Percentiles rank a stretch among this genome's conserved stretches.
phyloP scores from a whole-genome alignment of 2,888 invertebrate species.

The Laspeyria flexula region DNA sequence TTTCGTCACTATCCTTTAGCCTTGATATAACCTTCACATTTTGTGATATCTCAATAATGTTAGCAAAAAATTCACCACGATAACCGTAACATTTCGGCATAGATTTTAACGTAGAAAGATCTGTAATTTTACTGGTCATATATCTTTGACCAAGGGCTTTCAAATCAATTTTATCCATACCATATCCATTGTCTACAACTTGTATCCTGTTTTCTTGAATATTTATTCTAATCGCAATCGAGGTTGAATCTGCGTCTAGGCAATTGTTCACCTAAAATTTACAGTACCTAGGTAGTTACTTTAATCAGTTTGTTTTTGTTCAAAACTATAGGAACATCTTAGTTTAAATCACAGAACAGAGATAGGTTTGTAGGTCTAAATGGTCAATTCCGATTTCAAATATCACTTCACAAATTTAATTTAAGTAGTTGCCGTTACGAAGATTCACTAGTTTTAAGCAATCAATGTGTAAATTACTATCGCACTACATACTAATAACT shows the following conservation, averaged over 20 bases:
- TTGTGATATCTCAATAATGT: conserved; percentile 85
- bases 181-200: conserved; percentile 92
- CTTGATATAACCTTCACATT: conserved; percentile 87
- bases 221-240: conserved; percentile 89
- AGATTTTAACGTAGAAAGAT: conserved; percentile 79
- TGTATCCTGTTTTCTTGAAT: conserved; percentile 87
- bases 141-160: conserved; percentile 86
- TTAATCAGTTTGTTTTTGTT: too few relatives aligned
- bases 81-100: conserved; percentile 87
- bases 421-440: too few relatives aligned
- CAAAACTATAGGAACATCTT: too few relatives aligned
- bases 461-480: too few relatives aligned
- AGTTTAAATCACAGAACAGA: too few relatives aligned
- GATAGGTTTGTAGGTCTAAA: too few relatives aligned
- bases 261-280: too few relatives aligned
- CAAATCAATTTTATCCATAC: conserved; percentile 86
- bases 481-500: too few relatives aligned
- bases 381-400: too few relatives aligned
- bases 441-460: too few relatives aligned
- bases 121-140: conserved; percentile 88
- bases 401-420: too few relatives aligned
- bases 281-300: too few relatives aligned
- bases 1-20: conserved; percentile 68
- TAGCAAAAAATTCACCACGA: conserved; percentile 89
- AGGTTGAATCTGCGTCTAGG: conserved; percentile 72